Evolutionary conservation across 2,888 invertebrate species (phyloP), one percentile per base, ranked within the genome.

Genomic region (Caenorhabditis sp.): DNA sequence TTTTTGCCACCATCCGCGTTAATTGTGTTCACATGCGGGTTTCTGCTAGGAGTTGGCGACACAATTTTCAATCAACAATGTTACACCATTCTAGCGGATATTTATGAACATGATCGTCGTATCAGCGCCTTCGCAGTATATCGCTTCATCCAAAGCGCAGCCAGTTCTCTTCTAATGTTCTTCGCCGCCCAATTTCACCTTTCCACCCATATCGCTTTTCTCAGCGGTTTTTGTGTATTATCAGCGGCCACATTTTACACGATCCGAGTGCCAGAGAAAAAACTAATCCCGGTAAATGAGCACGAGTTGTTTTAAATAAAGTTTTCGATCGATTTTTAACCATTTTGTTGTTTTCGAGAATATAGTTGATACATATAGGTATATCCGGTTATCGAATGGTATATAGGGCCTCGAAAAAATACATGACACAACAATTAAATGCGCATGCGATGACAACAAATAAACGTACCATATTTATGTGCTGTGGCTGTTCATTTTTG

Each of bases 51-150:
- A 38, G 57, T 73, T 7, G 73, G 73, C 0, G 73, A 73, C 49
- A 63, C 73, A 17, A 31, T 68, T 10, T 68, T 68, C 68, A 73
- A 73, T 56, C 59, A 61, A 38, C 73, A 73, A 52, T 73, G 73
- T 21, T 73, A 73, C 20, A 73, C 73, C 4, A 73, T 73, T 56
- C 36, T 73, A 5, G 65, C 68, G 25, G 73, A 73, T 56, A 68
- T 73, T 54, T 73, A 49, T 56, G 65, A 68, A 23, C 68, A 62
- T 20, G 62, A 68, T 10, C 65, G 65, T 27, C 14, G 73, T 12
- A 68, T 73, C n/a, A 65, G 68, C n/a, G 73, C 73, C 14, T 73
- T 73, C 26, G 73, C 73, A 8, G 73, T 73, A 36, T 73, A 73
- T 36, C 23, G 73, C 14, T 73, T 73, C 56, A 65, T 65, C 62